Conservation (phyloP, 37 sponge, comb jelly and placozoan species). For the Mnemiopsis leidyi region DNA sequence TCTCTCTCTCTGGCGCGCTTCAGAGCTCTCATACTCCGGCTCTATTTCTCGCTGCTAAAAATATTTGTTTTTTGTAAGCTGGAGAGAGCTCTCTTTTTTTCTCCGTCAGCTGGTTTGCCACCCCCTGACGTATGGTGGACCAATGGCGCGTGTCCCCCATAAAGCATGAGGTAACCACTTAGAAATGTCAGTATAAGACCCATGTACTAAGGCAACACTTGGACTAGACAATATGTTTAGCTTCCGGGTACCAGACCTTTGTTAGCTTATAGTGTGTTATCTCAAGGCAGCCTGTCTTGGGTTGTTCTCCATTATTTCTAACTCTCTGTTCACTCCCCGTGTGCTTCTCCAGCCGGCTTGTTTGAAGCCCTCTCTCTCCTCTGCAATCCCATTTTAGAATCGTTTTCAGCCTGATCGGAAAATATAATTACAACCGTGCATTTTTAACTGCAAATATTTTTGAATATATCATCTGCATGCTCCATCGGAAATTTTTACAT, state of each 20-base stretch:
- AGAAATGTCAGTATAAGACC: not conserved
- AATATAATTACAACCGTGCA: not conserved
- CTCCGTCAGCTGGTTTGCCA: not conserved
- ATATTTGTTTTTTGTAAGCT: not conserved
- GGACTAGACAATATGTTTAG: not conserved
- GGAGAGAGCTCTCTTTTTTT: not conserved
- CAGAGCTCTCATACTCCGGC: not conserved
- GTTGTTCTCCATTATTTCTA: not conserved
- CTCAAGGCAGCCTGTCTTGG: not conserved
- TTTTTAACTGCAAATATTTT: not conserved
- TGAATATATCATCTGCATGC: not conserved
- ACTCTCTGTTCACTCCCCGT: no score
- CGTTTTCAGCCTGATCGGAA: not conserved
- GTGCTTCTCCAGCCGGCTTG: not conserved
- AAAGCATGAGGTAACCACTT: not conserved
- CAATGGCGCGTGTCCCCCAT: not conserved
- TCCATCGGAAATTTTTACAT: not conserved
- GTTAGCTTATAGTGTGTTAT: not conserved
- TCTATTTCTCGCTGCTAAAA: not conserved
- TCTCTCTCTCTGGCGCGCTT: no score
- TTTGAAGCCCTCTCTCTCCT: not conserved
- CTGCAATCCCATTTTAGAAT: not conserved
- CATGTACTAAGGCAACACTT: not conserved
- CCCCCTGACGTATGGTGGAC: not conserved
- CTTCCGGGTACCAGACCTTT: not conserved